Evolutionary conservation across 2,888 invertebrate genomes (phyloP), one percentile per base, ranked within the genome.

Genomic region (Mongoloraphidia duomilia): DNA sequence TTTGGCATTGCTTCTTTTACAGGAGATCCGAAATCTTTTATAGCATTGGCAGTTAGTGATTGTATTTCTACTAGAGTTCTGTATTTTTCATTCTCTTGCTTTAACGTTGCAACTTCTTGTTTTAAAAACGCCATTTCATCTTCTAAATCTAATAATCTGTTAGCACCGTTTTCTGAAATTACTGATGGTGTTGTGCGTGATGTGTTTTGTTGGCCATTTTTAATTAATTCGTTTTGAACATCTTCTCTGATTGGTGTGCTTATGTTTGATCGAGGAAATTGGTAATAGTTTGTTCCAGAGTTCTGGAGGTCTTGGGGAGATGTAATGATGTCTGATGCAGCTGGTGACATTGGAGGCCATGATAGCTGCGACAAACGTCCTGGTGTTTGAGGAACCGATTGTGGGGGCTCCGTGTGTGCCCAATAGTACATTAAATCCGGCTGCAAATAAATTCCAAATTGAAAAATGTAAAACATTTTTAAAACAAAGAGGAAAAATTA

Each of bases 341-440:
- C 56, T 44, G 65, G 61, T 6, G 69, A 69, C 37, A 64, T 65
- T 39, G 84, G 83, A 0, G 88, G 86, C 87, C 88, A 87, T 36
- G 81, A 73, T 1, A 79, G 69, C 51, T 78, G 76, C 55, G 82
- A 80, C 44, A 90, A 69, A 61, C 82, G 77, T 45, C 87, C 84
- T 1, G 88, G 87, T 13, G 84, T 81, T 50, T 78, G 70, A 36
- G 84, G 79, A 53, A 80, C 75, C 44, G 77, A 71, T 37, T 77
- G 70, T 48, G 82, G 77, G 44, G 75, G 69, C 66, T 87, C 87
- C 54, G 84, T 83, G 64, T 88, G 85, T 26, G 87, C 78, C 92
- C 92, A 93, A 65, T 83, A 87, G 69, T 93, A 93, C 84, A 90
- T 89, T 62, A 86, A 76, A 67, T 85, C 88, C 51, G 88, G 84